Percentiles rank a stretch among this genome's conserved stretches.
These are phyloP conservation scores for Drosophila neocordata DNA, from an alignment of 1,140 invertebrate species.

Conservation along the genomic window DNA sequence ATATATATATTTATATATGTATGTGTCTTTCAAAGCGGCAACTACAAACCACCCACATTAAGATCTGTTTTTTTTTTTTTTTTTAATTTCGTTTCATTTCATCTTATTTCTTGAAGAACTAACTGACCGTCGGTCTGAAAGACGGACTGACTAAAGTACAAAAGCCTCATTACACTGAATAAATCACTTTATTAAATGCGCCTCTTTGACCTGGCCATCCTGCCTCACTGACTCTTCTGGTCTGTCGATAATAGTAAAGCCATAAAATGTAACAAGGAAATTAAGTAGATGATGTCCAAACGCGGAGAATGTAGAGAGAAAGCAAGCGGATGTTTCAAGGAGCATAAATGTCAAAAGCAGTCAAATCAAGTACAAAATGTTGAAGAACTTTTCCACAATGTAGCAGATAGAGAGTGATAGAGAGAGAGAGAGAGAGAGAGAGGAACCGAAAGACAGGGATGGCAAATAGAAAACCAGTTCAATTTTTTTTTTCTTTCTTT, in stretches of 20 bases:
- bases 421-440: neutral
- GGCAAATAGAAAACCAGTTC: neutral
- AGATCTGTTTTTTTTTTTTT: neutral
- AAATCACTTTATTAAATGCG: constrained; percentile 64
- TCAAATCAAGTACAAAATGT: constrained; percentile 64
- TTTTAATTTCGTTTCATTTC: constrained; percentile 3
- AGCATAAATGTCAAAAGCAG: constrained; percentile 77
- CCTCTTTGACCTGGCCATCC: neutral
- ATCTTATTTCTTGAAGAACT: neutral
- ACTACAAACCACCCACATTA: neutral
- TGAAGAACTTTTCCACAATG: constrained; percentile 33
- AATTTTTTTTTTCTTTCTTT: constrained; percentile 29
- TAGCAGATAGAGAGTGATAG: constrained; percentile 18
- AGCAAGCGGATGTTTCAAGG: constrained; percentile 30
- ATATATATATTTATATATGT: neutral
- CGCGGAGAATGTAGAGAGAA: neutral
- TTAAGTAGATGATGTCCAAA: constrained; percentile 53
- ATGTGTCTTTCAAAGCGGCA: neutral
- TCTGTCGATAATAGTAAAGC: constrained; percentile 62
- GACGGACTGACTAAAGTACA: constrained; percentile 14
- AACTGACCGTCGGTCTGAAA: neutral
- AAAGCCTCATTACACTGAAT: constrained; percentile 48
- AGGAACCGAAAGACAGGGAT: constrained; percentile 1
- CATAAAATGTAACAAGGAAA: constrained; percentile 74
- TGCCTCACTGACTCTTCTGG: neutral